phyloP scores from a whole-genome alignment of 2,888 invertebrate genomes.

The Lamellibrachia columna region DNA sequence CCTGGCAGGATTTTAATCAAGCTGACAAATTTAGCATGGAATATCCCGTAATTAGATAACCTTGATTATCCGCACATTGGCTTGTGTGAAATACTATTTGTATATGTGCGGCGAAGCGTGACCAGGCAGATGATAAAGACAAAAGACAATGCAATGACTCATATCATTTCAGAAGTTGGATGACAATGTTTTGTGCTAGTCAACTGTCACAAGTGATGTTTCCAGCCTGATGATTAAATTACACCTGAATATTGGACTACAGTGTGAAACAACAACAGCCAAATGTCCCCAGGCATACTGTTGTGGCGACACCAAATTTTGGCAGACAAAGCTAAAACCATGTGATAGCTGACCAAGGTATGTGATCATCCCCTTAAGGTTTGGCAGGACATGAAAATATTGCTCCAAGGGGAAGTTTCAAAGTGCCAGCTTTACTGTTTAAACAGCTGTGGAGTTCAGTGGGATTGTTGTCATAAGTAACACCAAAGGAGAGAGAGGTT shows the following conservation, averaged over 20 bases:
- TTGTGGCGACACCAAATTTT: constrained; percentile 4
- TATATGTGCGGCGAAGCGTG: not conserved
- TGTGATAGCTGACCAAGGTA: not conserved
- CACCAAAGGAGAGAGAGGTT: not conserved
- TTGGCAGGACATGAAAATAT: not conserved
- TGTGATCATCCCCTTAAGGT: not conserved
- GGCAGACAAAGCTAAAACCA: not conserved
- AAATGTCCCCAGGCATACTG: not conserved
- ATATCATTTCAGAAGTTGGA: not conserved
- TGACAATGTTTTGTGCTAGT: not conserved
- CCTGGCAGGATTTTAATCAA: not conserved
- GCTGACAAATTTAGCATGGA: constrained; percentile 1
- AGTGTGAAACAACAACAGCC: not conserved
- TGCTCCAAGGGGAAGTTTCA: not conserved
- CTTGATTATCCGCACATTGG: not conserved
- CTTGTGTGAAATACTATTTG: not conserved
- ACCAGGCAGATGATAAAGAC: not conserved
- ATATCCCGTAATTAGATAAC: not conserved
- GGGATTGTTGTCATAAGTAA: not conserved
- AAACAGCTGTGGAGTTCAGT: not conserved
- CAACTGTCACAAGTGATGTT: not conserved
- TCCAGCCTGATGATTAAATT: not conserved
- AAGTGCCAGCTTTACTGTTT: not conserved
- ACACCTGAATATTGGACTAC: not conserved
- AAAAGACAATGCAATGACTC: not conserved